phyloP scores from a whole-genome alignment of 1,140 invertebrate species.

The Ceratitis capitata region DNA sequence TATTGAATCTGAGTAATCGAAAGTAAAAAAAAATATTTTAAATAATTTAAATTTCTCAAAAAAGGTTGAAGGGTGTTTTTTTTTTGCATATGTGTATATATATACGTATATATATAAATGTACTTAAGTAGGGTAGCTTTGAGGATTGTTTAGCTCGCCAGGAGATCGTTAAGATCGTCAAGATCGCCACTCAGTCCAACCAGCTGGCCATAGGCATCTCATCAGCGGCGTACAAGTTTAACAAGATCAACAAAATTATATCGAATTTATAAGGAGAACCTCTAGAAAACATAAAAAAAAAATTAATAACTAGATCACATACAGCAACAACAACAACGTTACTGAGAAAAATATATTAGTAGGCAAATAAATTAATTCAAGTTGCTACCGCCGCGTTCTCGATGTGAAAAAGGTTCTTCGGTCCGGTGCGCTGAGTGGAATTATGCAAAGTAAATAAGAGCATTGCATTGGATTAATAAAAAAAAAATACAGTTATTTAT shows the following conservation, averaged over 20 bases:
- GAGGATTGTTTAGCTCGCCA: neutral
- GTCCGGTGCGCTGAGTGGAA: neutral
- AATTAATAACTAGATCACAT: slow-evolving; percentile 5
- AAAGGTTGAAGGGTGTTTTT: neutral
- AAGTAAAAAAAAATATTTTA: neutral
- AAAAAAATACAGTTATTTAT: neutral
- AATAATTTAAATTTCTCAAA: too few relatives aligned
- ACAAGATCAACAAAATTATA: slow-evolving; percentile 32
- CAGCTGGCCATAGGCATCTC: neutral
- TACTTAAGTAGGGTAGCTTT: neutral
- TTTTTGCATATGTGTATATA: too few relatives aligned
- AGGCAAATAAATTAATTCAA: slow-evolving; percentile 7
- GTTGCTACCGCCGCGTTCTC: too few relatives aligned
- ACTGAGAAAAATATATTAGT: neutral
- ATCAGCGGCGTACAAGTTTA: neutral
- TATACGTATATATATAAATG: too few relatives aligned
- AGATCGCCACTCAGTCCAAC: neutral
- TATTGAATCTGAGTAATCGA: neutral
- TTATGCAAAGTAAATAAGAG: slow-evolving; percentile 28
- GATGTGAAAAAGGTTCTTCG: too few relatives aligned
- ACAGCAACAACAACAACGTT: neutral
- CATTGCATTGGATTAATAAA: neutral
- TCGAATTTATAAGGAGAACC: neutral
- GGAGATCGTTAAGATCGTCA: neutral
- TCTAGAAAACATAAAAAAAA: neutral